A percentile compares a stretch with the other conserved stretches of the same genome.
Evolutionary conservation across 2,888 invertebrate genomes (phyloP).

Genomic region (Mythimna albipuncta): DNA sequence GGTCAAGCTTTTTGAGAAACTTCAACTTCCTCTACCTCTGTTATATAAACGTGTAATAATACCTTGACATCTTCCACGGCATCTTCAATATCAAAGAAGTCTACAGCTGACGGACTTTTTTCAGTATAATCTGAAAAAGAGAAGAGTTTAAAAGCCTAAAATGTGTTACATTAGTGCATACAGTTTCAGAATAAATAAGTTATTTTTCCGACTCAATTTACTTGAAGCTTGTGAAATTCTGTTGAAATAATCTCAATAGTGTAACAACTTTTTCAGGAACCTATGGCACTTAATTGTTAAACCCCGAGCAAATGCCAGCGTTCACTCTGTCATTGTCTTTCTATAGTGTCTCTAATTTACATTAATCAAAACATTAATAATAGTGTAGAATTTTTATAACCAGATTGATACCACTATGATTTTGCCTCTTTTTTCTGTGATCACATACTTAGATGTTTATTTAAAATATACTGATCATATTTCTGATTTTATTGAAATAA

Average conservation of each 20-base stretch:
- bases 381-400: no score
- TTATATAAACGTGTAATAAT: slow-evolving; percentile 55
- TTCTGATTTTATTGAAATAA: neutral
- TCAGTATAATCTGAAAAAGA: slow-evolving; percentile 82
- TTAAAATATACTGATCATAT: neutral
- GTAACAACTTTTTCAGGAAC: no score
- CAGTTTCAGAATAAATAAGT: no score
- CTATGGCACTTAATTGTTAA: no score
- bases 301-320: no score
- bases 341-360: no score
- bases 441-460: neutral
- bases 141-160: slow-evolving; percentile 43
- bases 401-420: no score
- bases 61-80: slow-evolving; percentile 95
- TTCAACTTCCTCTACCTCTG: slow-evolving; percentile 10
- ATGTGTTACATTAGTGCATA: neutral
- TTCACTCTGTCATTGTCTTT: no score
- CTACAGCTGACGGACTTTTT: slow-evolving; percentile 93
- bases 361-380: no score
- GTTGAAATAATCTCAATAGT: no score
- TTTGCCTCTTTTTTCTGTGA: neutral
- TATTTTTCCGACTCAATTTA: no score
- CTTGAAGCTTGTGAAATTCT: no score
- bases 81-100: slow-evolving; percentile 98
- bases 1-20: slow-evolving; percentile 15